Evolutionary conservation across 2,797 vertebrate species (phyloP), one percentile per base, ranked within the genome.

Genomic region (Enoplosus armatus): DNA sequence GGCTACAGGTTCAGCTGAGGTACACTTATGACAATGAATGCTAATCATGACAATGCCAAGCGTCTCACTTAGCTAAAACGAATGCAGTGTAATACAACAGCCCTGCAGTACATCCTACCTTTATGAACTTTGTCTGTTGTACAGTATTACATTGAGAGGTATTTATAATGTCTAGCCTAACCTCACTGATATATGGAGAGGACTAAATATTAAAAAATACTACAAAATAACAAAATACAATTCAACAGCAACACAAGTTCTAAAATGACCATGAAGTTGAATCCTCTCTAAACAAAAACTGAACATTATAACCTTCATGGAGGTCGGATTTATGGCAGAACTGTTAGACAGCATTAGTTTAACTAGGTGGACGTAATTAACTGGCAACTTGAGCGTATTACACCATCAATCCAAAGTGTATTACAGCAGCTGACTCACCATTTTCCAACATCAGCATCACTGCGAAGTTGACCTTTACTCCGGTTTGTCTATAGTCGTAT

Each of bases 401-500:
- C 1, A 45, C 4, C 33, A 6, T 68, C 26, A 82, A 45, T 63
- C 12, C 1, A 61, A 72, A 39, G 18, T 60, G 22, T 77, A 33
- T 29, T 43, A 56, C 20, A 66, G 33, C 27, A 22, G 41, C 56
- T 70, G 61, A 76, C 59, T 80, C 54, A 55, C 55, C 29, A 58
- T 71, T 50, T 62, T 70, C 69, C 59, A 84, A 75, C 65, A 87
- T 83, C 84, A 89, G 81, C 83, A 85, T 54, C 80, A 41, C 43
- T 35, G 31, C 63, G 37, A 27, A 60, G 58, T 27, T 80, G 82
- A 88, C 81, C 84, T 91, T 89, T 89, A 74, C 31, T 27, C 77
- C 12, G 2, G 14, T 15, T 9, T 35, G 39, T 50, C 37, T 51
- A 37, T 26, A 58, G 47, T 81, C 22, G 60, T 65, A 74, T 65